These are phyloP conservation scores for Hystrix cristata DNA, from an alignment of 2,113 vertebrate species.

Conservation along the genomic window DNA sequence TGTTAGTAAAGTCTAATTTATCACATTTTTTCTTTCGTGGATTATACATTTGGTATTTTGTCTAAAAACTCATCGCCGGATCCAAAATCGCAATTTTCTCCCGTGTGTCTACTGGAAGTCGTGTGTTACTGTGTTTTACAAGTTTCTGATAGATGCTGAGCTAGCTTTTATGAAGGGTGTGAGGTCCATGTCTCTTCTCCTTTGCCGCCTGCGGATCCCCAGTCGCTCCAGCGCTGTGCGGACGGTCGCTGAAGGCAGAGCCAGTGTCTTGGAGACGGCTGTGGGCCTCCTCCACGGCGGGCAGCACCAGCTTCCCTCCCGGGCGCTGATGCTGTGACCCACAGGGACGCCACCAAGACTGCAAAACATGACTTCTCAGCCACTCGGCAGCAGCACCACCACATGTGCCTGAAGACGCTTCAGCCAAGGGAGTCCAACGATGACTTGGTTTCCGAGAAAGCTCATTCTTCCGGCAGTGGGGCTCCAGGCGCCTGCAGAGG, in stretches of 20 bases:
- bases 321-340: fast-evolving
- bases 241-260: neutral
- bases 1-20: neutral
- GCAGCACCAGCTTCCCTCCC: too few species aligned
- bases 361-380: fast-evolving
- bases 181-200: neutral
- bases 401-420: neutral
- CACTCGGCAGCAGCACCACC: fast-evolving
- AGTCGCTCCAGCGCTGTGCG: fast-evolving
- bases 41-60: neutral
- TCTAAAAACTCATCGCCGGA: neutral
- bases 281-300: neutral
- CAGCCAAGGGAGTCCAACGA: neutral
- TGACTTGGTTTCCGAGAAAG: neutral
- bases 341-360: neutral
- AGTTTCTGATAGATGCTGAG: neutral
- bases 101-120: neutral
- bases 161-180: neutral
- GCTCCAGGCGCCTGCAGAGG: fast-evolving
- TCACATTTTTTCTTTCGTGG: neutral
- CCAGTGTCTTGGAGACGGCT: neutral
- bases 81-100: neutral
- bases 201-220: fast-evolving
- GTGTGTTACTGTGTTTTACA: neutral
- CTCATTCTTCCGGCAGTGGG: fast-evolving